These are phyloP conservation scores for Tringa solitaria DNA, from an alignment of 2,113 vertebrate genomes.

Conservation along the genomic window DNA sequence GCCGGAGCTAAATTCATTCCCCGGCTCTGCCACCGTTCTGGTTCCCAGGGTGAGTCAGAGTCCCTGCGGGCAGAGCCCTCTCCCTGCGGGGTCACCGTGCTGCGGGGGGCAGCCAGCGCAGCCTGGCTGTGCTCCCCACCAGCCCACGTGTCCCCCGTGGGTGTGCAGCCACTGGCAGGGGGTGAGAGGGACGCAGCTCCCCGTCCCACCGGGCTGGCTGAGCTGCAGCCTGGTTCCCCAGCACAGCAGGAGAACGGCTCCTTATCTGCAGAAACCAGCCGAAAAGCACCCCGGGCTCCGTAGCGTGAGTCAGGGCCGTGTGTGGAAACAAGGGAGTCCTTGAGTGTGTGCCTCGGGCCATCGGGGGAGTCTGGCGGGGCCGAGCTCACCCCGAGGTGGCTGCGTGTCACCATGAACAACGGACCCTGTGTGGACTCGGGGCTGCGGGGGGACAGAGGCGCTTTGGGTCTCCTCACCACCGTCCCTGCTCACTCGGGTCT, in stretches of 20 bases:
- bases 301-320: slow-evolving; percentile 17
- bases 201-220: rapidly evolving
- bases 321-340: slow-evolving; percentile 45
- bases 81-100: neutral
- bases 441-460: neutral
- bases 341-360: neutral
- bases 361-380: neutral
- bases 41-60: slow-evolving; percentile 49
- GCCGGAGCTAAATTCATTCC: neutral
- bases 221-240: neutral
- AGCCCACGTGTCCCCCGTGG: rapidly evolving
- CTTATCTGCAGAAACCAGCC: neutral
- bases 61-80: neutral
- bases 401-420: neutral
- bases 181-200: neutral
- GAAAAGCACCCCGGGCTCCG: neutral
- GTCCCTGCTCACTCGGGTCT: neutral
- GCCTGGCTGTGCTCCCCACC: neutral
- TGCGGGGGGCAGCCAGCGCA: neutral
- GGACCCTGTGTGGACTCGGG: neutral
- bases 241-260: neutral
- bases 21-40: neutral
- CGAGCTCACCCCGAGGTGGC: neutral
- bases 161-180: rapidly evolving
- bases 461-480: neutral